phyloP scores from a whole-genome alignment of 2,113 vertebrate genomes.

The Saguinus imperator region DNA sequence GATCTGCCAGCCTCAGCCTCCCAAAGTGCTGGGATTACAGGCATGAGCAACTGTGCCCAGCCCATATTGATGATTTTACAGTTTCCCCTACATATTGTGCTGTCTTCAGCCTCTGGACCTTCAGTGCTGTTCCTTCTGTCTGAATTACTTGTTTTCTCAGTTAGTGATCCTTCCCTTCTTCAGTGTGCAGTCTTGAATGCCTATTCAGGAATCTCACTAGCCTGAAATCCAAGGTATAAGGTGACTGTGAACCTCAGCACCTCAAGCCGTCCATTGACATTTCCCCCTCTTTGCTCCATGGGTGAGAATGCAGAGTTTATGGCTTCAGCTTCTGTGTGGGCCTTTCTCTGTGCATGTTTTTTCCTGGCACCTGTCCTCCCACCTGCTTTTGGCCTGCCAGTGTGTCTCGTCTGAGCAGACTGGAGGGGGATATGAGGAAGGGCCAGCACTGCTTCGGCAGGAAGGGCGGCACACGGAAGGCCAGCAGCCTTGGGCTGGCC shows the following conservation, averaged over 20 bases:
- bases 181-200: background rate
- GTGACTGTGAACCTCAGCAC: background rate
- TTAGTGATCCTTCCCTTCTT: background rate
- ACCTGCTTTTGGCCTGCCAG: background rate
- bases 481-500: background rate
- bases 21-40: no score
- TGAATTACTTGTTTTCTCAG: background rate
- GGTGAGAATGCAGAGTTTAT: background rate
- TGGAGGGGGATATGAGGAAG: background rate
- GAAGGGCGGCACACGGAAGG: background rate
- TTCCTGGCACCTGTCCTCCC: background rate
- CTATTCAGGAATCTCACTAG: background rate
- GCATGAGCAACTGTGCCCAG: no score
- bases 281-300: background rate
- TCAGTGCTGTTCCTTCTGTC: background rate
- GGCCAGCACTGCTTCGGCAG: background rate
- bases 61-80: background rate
- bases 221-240: background rate
- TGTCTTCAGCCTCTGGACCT: background rate
- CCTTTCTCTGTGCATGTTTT: background rate
- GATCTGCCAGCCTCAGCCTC: no score
- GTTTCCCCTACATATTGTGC: background rate
- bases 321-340: background rate
- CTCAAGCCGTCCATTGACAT: background rate
- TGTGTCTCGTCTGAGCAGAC: background rate